A percentile compares a stretch with the other conserved stretches of the same genome.
phyloP scores from a whole-genome alignment of 2,113 vertebrate species.

The Silurus meridionalis region DNA sequence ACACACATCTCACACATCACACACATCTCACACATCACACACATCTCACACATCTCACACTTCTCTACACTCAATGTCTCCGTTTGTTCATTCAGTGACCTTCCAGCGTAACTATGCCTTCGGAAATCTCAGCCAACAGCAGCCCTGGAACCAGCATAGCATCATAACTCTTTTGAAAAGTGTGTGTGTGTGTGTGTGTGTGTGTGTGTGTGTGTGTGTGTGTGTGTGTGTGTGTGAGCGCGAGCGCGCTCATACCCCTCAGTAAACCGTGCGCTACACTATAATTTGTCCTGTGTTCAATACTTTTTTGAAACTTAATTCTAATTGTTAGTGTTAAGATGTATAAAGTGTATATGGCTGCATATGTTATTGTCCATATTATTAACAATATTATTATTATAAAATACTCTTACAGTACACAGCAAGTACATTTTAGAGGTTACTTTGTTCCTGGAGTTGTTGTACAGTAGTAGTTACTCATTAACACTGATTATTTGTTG shows the following conservation, averaged over 20 bases:
- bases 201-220: conserved; percentile 31
- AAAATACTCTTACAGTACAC: neutral
- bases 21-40: conserved; percentile 11
- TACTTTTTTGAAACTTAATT: neutral
- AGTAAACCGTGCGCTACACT: neutral
- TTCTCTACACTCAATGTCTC: neutral
- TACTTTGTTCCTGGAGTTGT: neutral
- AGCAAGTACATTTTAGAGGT: neutral
- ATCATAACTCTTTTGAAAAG: conserved; percentile 19
- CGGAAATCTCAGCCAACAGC: conserved; percentile 18
- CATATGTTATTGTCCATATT: neutral
- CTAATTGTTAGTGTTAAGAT: neutral
- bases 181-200: conserved; percentile 27
- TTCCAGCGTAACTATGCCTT: conserved; percentile 37
- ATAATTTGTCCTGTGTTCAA: neutral
- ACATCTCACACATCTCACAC: conserved; percentile 4
- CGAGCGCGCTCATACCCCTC: neutral
- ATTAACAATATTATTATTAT: neutral
- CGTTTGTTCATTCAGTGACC: conserved; percentile 15
- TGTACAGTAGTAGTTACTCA: neutral
- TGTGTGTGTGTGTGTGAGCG: conserved; percentile 21
- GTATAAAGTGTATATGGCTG: neutral
- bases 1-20: neutral
- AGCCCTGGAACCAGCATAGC: conserved; percentile 51
- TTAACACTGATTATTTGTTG: neutral